Base-by-base conservation (phyloP, 2,797 vertebrate genomes). In the Cossypha caffra region DNA sequence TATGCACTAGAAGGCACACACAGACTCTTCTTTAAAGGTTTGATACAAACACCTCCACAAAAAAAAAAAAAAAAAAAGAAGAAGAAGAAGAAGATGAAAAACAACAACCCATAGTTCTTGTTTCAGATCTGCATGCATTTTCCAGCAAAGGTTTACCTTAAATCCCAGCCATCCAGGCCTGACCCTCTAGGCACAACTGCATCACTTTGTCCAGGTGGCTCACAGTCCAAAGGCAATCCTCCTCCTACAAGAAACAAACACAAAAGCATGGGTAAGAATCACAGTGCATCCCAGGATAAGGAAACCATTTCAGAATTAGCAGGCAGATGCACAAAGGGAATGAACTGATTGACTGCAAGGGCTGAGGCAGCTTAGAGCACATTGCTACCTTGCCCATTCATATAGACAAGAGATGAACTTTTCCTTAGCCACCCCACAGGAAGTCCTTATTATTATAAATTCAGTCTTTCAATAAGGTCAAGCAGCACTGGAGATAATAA, bases 141-240 rank as follows among this genome's bases (percentile, higher is more conserved):
- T 87, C 43, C 37, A 87, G 37, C 45, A 89, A 40, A 61, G 25
- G 8, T 79, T 95, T 38, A 97, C 96, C 95, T 97, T 90, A 97
- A 94, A 93, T 86, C 33, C 38, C 63, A 95, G 35, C 16, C 59
- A 71, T 77, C 52, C 78, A 64, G 67, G 37, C 16, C 48, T 75
- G 47, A 51, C n/a, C 50, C 31, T 77, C 38, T 7, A 85, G 23
- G 28, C 24, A 26, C 71, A 38, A 11, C 71, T 64, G 43, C 35
- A 76, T 90, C 55, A 78, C 71, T n/a, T 62, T 29, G 25, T 58
- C 61, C 51, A 82, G 50, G 55, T 11, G 15, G 20, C 52, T 88
- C 88, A 84, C 69, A 78, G 62, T 63, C 50, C 87, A 71, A 90
- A 86, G 71, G 38, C 38, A 88, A 23, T 62, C 31, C 28, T 66